Base-by-base conservation (phyloP, 2,888 invertebrate species). In the Drosophila meridiana region DNA sequence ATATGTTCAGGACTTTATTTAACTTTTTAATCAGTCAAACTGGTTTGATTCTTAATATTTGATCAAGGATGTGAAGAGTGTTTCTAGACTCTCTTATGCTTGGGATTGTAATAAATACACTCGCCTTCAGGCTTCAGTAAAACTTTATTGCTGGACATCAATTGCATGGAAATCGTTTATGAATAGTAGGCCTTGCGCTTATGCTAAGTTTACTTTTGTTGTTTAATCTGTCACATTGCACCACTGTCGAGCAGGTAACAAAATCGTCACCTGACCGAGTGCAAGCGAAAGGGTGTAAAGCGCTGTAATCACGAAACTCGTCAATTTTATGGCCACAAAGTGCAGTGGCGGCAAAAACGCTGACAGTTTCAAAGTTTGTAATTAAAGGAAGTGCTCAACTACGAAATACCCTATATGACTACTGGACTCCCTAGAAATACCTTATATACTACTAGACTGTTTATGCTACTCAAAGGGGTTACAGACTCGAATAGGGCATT, bases 211-310 rank as follows among this genome's bases (percentile, higher is more conserved):
- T 28, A 8, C 38, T 43, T 26, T n/a, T 45, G 7, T 14, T 8
- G 9, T 52, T n/a, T 67, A 82, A 78, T 76, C 73, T 61, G 59
- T 48, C 70, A 69, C 28, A 60, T 71, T 66, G 74, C 63, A 50
- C 36, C 74, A 82, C 65, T 79, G 55, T 32, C 60, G 60, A 43
- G 30, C 43, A 59, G 73, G 38, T 52, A 55, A 47, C 28, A 28
- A 32, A 14, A 14, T 45, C 32, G 47, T 40, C 50, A 45, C 43
- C 42, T 32, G 42, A 11, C 30, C 9, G 36, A 40, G 38, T 9
- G 34, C 32, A 4, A 6, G 14, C 4, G 42, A n/a, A 30, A 42
- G 30, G 40, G 5, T 30, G 5, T 14, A 56, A 30, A 42, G n/a
- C 36, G 28, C 7, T 20, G 13, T 42, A 26, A 14, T 34, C 47